These are phyloP conservation scores for Falco concolor DNA, from an alignment of 2,797 vertebrate genomes.

Conservation along the genomic window DNA sequence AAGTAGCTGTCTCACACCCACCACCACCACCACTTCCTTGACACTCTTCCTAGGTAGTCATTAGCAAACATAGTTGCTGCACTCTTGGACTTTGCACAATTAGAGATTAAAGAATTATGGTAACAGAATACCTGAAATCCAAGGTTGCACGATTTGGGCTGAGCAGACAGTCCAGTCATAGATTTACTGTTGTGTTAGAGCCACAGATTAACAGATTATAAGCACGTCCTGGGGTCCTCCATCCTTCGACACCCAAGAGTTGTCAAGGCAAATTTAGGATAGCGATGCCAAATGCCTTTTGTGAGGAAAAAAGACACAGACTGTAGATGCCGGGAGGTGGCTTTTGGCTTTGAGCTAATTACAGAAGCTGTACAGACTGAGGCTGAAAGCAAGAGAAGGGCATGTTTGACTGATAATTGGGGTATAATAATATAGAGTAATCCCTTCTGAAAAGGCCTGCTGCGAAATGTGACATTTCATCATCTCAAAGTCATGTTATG, in stretches of 20 bases:
- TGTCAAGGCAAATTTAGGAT: neutral
- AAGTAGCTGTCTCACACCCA: neutral
- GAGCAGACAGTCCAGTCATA: neutral
- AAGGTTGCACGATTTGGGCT: neutral
- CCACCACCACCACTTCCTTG: neutral
- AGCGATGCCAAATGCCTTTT: neutral
- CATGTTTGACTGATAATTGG: neutral
- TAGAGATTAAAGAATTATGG: neutral
- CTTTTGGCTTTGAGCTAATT: neutral
- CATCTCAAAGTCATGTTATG: neutral
- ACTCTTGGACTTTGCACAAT: neutral
- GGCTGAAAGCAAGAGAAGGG: neutral
- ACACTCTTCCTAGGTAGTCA: neutral
- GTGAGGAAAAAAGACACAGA: neutral
- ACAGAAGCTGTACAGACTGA: neutral
- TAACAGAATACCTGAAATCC: neutral
- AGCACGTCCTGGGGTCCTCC: neutral
- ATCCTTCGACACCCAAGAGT: neutral
- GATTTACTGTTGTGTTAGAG: neutral
- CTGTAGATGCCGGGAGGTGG: neutral
- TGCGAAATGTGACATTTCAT: neutral
- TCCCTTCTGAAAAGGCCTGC: neutral
- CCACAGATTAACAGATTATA: neutral
- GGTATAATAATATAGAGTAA: neutral
- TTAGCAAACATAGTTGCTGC: neutral